Percentiles rank a stretch among this genome's conserved stretches.
phyloP scores from a whole-genome alignment of 1,140 invertebrate species.

The Spodoptera frugiperda region DNA sequence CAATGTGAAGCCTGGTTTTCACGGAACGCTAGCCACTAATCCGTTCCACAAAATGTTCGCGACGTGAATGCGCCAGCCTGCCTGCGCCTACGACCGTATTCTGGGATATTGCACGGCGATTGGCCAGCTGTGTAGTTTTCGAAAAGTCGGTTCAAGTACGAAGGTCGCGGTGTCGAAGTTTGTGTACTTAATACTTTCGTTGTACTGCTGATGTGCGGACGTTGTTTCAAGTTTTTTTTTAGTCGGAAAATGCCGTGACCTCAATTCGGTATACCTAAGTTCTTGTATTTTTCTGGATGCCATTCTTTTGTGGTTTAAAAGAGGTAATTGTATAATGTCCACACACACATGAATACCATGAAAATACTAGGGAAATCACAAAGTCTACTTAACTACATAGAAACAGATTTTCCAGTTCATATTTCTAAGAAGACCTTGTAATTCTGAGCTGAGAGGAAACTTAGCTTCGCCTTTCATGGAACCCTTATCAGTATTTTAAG shows the following conservation, averaged over 20 bases:
- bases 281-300: too few relatives aligned
- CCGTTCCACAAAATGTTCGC: constrained; percentile 74
- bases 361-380: too few relatives aligned
- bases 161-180: constrained; percentile 44
- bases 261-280: not conserved
- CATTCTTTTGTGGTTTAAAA: too few relatives aligned
- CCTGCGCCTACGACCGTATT: constrained; percentile 66
- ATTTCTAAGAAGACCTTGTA: too few relatives aligned
- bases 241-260: not conserved
- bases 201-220: not conserved
- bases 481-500: too few relatives aligned
- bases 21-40: constrained; percentile 76
- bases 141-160: constrained; percentile 52
- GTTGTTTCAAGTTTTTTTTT: not conserved
- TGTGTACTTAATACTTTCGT: constrained; percentile 8
- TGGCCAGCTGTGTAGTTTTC: constrained; percentile 9
- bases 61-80: constrained; percentile 61
- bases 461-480: too few relatives aligned
- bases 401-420: too few relatives aligned
- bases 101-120: constrained; percentile 56
- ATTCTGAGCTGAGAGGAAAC: too few relatives aligned
- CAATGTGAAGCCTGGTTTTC: constrained; percentile 77
- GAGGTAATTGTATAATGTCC: too few relatives aligned
- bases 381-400: too few relatives aligned
- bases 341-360: too few relatives aligned